Conservation (phyloP, 2,888 invertebrate genomes). For the Oscheius onirici region DNA sequence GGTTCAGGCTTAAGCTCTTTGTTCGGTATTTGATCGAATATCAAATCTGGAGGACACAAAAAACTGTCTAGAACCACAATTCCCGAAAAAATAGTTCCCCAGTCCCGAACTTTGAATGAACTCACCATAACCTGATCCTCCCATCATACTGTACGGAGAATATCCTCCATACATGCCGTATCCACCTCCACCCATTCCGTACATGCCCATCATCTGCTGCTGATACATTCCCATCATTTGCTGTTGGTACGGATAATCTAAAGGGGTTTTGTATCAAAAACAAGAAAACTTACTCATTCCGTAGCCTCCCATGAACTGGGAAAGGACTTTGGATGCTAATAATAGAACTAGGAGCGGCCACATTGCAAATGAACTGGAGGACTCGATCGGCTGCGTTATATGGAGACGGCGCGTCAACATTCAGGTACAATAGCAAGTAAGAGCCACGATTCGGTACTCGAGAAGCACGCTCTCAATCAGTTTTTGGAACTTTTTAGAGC, state of each 20-base stretch:
- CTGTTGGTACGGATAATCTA: background rate
- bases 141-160: background rate
- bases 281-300: constrained; percentile 9
- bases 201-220: constrained; percentile 17
- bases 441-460: constrained; percentile 17
- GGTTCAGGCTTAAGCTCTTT: too few species aligned
- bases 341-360: background rate
- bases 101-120: too few species aligned
- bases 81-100: too few species aligned
- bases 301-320: constrained; percentile 7
- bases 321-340: background rate
- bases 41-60: too few species aligned
- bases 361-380: background rate
- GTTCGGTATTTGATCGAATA: too few species aligned
- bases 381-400: background rate
- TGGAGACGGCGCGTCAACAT: constrained; percentile 10
- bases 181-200: constrained; percentile 7
- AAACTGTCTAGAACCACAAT: too few species aligned
- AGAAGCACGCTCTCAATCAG: constrained; percentile 22
- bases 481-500: constrained; percentile 15
- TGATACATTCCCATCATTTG: constrained; percentile 5
- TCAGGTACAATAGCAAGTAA: constrained; percentile 3
- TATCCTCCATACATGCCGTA: background rate
- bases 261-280: background rate
- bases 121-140: background rate